Conservation (phyloP, 2,888 invertebrate genomes). For the Drosophila mayaguana region DNA sequence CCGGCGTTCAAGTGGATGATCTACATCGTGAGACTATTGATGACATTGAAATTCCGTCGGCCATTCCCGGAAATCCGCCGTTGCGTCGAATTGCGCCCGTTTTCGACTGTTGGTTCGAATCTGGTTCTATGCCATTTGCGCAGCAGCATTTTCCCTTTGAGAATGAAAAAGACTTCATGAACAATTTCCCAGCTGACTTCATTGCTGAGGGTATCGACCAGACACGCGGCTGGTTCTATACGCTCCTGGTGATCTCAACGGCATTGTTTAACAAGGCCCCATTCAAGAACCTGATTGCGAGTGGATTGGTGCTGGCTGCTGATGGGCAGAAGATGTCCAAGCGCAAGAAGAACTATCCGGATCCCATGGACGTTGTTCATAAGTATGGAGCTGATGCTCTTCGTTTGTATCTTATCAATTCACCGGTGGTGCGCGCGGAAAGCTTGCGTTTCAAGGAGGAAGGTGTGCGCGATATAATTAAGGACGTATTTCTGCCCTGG, state of each 20-base stretch:
- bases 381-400: constrained; percentile 99
- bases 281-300: constrained; percentile 98
- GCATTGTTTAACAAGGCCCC: constrained; percentile 98
- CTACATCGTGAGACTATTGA: constrained; percentile 98
- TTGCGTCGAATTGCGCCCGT: constrained; percentile 95
- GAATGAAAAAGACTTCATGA: constrained; percentile 93
- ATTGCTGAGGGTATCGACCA: constrained; percentile 99
- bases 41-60: constrained; percentile 95
- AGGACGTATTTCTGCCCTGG: constrained; percentile 99
- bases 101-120: constrained; percentile 99
- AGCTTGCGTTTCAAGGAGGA: constrained; percentile 98
- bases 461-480: constrained; percentile 97
- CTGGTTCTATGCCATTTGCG: constrained; percentile 99
- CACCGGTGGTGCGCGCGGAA: constrained; percentile 98
- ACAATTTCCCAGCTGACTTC: constrained; percentile 98
- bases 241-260: constrained; percentile 97
- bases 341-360: constrained; percentile 99
- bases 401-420: constrained; percentile 97
- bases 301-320: constrained; percentile 97
- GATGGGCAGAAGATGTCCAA: constrained; percentile 99
- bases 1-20: constrained; percentile 93
- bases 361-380: constrained; percentile 94
- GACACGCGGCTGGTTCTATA: constrained; percentile 99
- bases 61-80: constrained; percentile 92
- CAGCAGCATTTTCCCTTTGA: constrained; percentile 99